Evolutionary conservation across 2,888 invertebrate genomes (phyloP), one percentile per base, ranked within the genome.

Genomic region (Pristionchus arcanus): DNA sequence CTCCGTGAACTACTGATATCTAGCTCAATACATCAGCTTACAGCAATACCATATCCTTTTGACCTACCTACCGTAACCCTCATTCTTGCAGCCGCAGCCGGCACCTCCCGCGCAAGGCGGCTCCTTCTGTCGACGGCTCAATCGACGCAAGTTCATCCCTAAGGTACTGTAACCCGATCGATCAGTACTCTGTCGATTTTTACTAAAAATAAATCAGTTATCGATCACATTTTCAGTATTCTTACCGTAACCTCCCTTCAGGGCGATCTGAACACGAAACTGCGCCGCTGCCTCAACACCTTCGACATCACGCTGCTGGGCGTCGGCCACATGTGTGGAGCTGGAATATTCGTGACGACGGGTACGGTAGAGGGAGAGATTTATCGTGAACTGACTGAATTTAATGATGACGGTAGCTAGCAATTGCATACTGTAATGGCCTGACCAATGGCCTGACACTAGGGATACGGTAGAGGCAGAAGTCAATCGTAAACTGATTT

Each of bases 271-370:
- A 74, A 59, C 25, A 91, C 91, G 11, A 90, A 92, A 42, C 90
- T 92, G 77, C 66, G 89, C 13, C 63, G 92, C 90, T 92, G 92
- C 53, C 92, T 92, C 28, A 90, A 90, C 25, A 90, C 91, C 11
- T 63, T 91, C 77, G 92, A 92, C 83, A 89, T 98, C 91, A 98
- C 97, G 21, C 96, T 98, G 91, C 96, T 98, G 90, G 98, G 98
- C 90, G 97, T 98, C 85, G 98, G 98, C 0, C 97, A 98, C 95
- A 98, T 98, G 97, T 97, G 98, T 5, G 98, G 98, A 13, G 98
- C 98, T 87, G 98, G 98, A 19, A 98, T 98, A 91, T 98, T 98
- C 95, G 98, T 98, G 0, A 96, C 98, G 89, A 97, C 95, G 42
- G 96, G 95, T 49, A 66, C 53, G 81, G 81, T 49, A 49, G 81